A percentile compares a stretch with the other conserved stretches of the same genome.
Evolutionary conservation across 2,113 vertebrate genomes (phyloP).

Genomic region (Brevimyrus niger): DNA sequence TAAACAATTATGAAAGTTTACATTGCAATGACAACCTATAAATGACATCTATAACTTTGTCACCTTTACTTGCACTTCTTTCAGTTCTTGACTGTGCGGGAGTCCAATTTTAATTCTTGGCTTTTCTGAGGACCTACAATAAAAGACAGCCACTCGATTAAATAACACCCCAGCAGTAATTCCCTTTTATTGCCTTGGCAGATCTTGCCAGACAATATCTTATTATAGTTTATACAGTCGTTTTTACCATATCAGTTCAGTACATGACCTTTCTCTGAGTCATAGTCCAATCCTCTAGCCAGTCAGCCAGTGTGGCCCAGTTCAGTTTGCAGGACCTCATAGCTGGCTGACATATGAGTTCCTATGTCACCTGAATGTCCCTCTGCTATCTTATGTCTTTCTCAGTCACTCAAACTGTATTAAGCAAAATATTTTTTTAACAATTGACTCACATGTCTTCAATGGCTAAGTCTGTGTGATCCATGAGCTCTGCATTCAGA

Average conservation of each 20-base stretch:
- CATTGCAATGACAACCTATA: background rate
- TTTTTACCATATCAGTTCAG: background rate
- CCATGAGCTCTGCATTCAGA: slow-evolving; percentile 51
- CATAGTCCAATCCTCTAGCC: background rate
- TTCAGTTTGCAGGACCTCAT: background rate
- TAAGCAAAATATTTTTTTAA: background rate
- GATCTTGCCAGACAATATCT: background rate
- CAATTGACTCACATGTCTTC: slow-evolving; percentile 35
- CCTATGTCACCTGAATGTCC: background rate
- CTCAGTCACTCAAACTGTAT: background rate
- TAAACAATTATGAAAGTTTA: background rate
- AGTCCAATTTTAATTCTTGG: slow-evolving; percentile 10
- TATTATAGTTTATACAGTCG: background rate
- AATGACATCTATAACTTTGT: background rate
- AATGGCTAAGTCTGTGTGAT: slow-evolving; percentile 34
- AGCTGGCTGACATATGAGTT: background rate
- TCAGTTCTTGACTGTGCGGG: background rate
- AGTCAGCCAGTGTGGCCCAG: background rate
- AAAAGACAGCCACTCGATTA: background rate
- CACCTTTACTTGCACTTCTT: background rate
- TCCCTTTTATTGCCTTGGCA: background rate
- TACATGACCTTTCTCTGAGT: background rate
- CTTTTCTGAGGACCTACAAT: slow-evolving; percentile 24
- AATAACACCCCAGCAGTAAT: background rate
- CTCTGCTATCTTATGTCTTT: background rate